Evolutionary conservation across 2,113 vertebrate species (phyloP).

Genomic region (Synchiropus splendidus): DNA sequence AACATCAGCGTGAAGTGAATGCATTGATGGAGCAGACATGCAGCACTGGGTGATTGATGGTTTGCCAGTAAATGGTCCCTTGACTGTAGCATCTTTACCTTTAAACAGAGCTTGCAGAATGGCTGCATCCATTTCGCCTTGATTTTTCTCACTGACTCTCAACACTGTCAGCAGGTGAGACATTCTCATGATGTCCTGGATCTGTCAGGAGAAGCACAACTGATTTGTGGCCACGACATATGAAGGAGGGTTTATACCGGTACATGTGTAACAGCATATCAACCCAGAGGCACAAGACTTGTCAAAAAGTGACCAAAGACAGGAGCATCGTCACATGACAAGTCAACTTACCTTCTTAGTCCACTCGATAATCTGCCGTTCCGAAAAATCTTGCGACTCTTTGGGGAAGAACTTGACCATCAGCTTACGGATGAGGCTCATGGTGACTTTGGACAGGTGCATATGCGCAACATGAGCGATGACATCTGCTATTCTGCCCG

Average conservation of each 20-base stretch:
- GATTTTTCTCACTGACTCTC: conserved; percentile 72
- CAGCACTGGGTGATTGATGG: no score
- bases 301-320: no score
- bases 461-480: conserved; percentile 77
- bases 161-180: conserved; percentile 82
- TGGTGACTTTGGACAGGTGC: conserved; percentile 68
- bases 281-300: no score
- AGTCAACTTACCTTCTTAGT: conserved; percentile 79
- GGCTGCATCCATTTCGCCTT: conserved; percentile 83
- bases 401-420: conserved; percentile 70
- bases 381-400: conserved; percentile 70
- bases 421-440: conserved; percentile 70
- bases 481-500: conserved; percentile 86
- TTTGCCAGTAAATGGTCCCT: no score
- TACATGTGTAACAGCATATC: no score
- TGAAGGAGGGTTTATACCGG: no score
- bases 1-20: no score
- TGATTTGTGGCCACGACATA: no score
- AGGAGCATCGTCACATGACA: no score
- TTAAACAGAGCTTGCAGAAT: conserved; percentile 91
- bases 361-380: conserved; percentile 74
- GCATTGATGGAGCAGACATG: no score
- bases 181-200: conserved; percentile 85
- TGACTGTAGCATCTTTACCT: no score
- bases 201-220: no score